Base-by-base conservation (phyloP, 2,797 vertebrate genomes). In the Acropternis orthonyx region DNA sequence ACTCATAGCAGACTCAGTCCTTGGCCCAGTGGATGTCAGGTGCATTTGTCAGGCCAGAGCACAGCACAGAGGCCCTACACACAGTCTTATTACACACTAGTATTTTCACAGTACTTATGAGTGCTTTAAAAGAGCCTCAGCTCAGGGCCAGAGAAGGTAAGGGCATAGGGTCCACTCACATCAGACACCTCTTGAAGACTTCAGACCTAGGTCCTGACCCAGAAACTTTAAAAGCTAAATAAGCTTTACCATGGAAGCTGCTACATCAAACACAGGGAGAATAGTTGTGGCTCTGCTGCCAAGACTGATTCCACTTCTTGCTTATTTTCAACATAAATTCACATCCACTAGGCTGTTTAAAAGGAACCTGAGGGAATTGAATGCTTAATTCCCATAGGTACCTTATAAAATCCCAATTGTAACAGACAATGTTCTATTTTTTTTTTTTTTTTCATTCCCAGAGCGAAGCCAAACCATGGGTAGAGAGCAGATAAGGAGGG, bases 251-350 rank as follows among this genome's bases (percentile, higher is more conserved):
- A 30, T 3, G 18, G 66, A 52, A 68, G 28, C 32, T 86, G 27
- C 62, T 91, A 14, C 46, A 24, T 51, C 68, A 82, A 81, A 79
- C n/a, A 55, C 3, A 1, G 21, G 17, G 32, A 88, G 30, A 36
- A 91, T 9, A 80, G 39, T 51, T 55, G 80, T 20, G 58, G 55
- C 67, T 44, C 39, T 84, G 62, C 75, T 87, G 84, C 74, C 49
- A 77, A 48, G 26, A 55, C 36, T 63, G 32, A 51, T 78, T 93
- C 73, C 30, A 63, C 52, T 69, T 71, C 55, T 69, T 39, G 37
- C 56, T 77, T 68, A 66, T 72, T 89, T 85, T 61, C 62, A 75
- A 94, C 58, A 92, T 51, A 91, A 88, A 86, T 78, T 74, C 79
- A 69, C 5, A 6, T 88, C 85, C 93, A 67, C 48, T 39, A 58